These are phyloP conservation scores for Cryptotis parvus DNA, from an alignment of 2,113 vertebrate genomes.

Conservation along the genomic window DNA sequence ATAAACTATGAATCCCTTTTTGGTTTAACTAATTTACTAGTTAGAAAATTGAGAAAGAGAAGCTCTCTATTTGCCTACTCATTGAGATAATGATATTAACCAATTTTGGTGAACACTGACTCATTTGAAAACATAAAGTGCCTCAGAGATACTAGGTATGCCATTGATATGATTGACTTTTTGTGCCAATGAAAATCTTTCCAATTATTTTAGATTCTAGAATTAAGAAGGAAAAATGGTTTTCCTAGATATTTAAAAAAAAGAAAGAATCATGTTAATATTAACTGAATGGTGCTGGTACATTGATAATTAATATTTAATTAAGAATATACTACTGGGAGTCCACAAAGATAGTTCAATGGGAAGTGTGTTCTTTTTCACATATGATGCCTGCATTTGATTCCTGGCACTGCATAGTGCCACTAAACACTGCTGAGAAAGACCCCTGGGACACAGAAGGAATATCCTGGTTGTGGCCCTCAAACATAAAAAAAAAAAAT, in stretches of 20 bases:
- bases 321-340: not conserved
- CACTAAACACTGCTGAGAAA: too few species aligned
- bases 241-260: slow-evolving; percentile 7
- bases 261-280: slow-evolving; percentile 18
- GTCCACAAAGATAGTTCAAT: too few species aligned
- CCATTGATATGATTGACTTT: slow-evolving; percentile 34
- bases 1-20: not conserved
- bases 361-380: not conserved
- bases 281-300: not conserved
- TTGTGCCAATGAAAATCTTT: not conserved
- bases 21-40: slow-evolving; percentile 27
- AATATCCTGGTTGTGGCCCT: not conserved
- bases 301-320: not conserved
- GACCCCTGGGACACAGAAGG: too few species aligned
- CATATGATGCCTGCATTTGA: too few species aligned
- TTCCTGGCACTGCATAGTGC: too few species aligned
- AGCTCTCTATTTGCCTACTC: not conserved
- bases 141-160: not conserved
- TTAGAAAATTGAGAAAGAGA: not conserved
- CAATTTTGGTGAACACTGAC: not conserved
- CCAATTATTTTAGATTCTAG: not conserved
- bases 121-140: not conserved
- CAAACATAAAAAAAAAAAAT: not conserved
- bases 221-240: slow-evolving; percentile 20
- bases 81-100: not conserved